Conservation (phyloP, 2,797 vertebrate genomes). For the Platyrinchus mystaceus region DNA sequence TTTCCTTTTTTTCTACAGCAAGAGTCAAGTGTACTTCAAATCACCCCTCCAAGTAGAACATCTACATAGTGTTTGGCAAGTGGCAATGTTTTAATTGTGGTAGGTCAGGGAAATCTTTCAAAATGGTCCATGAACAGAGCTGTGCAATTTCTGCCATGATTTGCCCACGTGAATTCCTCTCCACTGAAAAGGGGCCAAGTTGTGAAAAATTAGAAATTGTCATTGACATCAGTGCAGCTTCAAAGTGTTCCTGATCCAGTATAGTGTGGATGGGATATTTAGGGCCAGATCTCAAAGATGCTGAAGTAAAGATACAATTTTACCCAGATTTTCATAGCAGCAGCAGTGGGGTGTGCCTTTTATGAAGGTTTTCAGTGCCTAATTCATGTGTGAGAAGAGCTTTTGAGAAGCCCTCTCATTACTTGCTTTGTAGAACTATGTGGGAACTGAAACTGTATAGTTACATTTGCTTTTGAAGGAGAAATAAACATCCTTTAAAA, state of each 20-base stretch:
- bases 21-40: not conserved
- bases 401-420: not conserved
- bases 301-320: not conserved
- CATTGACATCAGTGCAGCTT: not conserved
- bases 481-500: not conserved
- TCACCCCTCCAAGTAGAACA: not conserved
- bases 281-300: not conserved
- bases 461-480: not conserved
- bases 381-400: not conserved
- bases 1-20: not conserved
- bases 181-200: not conserved
- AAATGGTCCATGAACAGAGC: not conserved
- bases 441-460: not conserved
- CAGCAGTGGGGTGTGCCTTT: not conserved
- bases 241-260: not conserved
- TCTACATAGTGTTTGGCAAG: not conserved
- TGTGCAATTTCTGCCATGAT: fast-evolving
- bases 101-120: not conserved
- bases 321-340: not conserved
- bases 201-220: not conserved
- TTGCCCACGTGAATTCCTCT: not conserved
- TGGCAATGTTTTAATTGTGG: not conserved
- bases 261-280: not conserved
- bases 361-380: not conserved
- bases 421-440: not conserved